Base-by-base conservation (phyloP, 2,888 invertebrate species). In the Marronus borbonicus region DNA sequence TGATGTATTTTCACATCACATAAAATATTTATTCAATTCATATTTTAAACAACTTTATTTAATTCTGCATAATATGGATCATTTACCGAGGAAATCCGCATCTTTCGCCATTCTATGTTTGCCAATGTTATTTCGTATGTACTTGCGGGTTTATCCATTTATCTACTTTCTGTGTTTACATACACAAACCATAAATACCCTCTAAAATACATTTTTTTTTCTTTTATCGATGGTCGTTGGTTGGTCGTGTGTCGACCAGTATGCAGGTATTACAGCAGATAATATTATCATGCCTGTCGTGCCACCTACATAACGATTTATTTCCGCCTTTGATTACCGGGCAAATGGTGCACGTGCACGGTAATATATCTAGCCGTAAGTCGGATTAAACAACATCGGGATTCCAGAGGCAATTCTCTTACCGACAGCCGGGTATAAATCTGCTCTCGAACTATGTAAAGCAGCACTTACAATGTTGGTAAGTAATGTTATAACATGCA, bases 231-330 rank as follows among this genome's bases (percentile, higher is more conserved):
- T 5, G 55, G 20, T 20, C 20, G 55, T 24, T 55, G 55, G 55
- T 62, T 10, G 49, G 66, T 44, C 66, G 66, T 66, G 66, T 66
- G 66, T 66, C 66, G 17, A 66, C 66, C 66, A 20, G 74, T 74
- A 74, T 74, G 76, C 76, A 50, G 76, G 76, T 66, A 76, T 65
- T 74, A 49, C 49, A 5, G 20, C 55, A 76, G 76, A 76, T 76
- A 76, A 66, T 76, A 64, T 76, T 76, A 76, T 76, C 76, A 65
- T 76, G 52, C 64, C 52, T 62, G 52, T 52, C 62, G 49, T 52
- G 66, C 76, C 76, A 76, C 76, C 76, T 76, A 76, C 76, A 76
- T 65, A 65, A 76, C 65, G 65, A 76, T 76, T 76, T 76, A 76
- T 65, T 76, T 76, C 76, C 76, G 76, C 76, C 50, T 76, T 10